phyloP scores from a whole-genome alignment of 1,140 invertebrate species.

The Eciton burchellii region DNA sequence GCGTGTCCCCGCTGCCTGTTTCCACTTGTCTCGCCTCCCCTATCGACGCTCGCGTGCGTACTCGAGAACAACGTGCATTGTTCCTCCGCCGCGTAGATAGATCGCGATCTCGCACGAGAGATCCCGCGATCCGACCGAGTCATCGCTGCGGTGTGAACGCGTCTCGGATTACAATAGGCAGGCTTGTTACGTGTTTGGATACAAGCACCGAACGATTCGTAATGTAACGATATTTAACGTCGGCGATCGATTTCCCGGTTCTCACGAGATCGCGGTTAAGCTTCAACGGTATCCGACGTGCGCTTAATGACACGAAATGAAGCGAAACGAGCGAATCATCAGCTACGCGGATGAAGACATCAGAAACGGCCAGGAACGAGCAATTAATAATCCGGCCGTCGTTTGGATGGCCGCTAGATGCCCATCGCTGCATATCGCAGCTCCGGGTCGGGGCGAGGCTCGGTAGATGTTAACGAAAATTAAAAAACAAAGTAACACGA shows the following conservation, averaged over 20 bases:
- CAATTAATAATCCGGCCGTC: too few species aligned
- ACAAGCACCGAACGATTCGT: not conserved
- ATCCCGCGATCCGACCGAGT: conserved; percentile 38
- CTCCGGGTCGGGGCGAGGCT: not conserved
- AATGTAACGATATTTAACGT: not conserved
- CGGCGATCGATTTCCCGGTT: not conserved
- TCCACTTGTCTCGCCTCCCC: conserved; percentile 26
- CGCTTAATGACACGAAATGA: not conserved
- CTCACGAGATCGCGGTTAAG: too few species aligned
- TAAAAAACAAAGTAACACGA: conserved; percentile 77
- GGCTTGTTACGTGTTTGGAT: conserved; percentile 11
- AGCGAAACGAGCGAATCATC: not conserved
- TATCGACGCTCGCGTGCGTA: conserved; percentile 42
- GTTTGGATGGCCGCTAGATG: too few species aligned
- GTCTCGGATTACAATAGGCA: conserved; percentile 19
- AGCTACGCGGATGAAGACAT: not conserved
- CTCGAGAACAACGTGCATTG: conserved; percentile 42
- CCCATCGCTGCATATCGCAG: too few species aligned
- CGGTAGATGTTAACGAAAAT: conserved; percentile 24
- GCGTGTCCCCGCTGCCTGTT: conserved; percentile 41
- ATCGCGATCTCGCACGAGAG: conserved; percentile 44
- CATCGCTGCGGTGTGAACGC: not conserved
- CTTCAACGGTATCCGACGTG: not conserved
- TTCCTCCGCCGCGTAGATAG: conserved; percentile 31
- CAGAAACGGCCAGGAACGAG: not conserved